Evolutionary conservation across 2,797 vertebrate genomes (phyloP), one percentile per base, ranked within the genome.

Genomic region (Pagetopsis macropterus): DNA sequence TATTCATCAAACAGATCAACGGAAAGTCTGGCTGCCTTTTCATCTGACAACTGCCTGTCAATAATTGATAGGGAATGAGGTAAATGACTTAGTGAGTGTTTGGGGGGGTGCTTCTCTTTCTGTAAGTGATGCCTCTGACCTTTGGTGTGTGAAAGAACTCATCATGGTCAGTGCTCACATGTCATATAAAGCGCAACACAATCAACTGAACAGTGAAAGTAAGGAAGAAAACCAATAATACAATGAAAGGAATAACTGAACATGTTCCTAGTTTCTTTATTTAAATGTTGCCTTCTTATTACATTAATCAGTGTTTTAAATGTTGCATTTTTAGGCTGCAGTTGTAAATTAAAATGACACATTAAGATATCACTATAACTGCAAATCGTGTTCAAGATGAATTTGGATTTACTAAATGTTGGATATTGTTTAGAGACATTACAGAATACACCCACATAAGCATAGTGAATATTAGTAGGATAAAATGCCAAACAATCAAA

Each of bases 191-290:
- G 63, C 64, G 67, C 1, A 12, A 69, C 44, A 76, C 76, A 49
- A 74, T 64, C 50, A 95, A 93, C 93, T 93, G 93, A 95, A 90
- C 90, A 91, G 93, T 88, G 92, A 94, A 96, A 96, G 94, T 94
- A 92, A 91, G 93, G 92, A 94, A 64, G 66, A 69, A 44, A 46
- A 52, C 1, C 19, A 65, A 40, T 52, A 11, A 55, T 14, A 50
- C 0, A 3, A 48, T 43, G 14, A 66, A 59, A 19, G 1, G 57
- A 62, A 65, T 19, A 44, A 27, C 6, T 62, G 9, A 9, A 27
- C 65, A 3, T 3, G 31, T 58, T 45, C 2, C 31, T 48, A 19
- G 5, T 55, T 9, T 14, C 27, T 56, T 27, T 8, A 2, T 58
- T 55, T 55, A 11, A 21, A 49, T 27, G 66, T 23, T 51, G 21